Percentiles rank a stretch among this genome's conserved stretches.
phyloP scores from a whole-genome alignment of 2,113 vertebrate species.

The Prionailurus viverrinus region DNA sequence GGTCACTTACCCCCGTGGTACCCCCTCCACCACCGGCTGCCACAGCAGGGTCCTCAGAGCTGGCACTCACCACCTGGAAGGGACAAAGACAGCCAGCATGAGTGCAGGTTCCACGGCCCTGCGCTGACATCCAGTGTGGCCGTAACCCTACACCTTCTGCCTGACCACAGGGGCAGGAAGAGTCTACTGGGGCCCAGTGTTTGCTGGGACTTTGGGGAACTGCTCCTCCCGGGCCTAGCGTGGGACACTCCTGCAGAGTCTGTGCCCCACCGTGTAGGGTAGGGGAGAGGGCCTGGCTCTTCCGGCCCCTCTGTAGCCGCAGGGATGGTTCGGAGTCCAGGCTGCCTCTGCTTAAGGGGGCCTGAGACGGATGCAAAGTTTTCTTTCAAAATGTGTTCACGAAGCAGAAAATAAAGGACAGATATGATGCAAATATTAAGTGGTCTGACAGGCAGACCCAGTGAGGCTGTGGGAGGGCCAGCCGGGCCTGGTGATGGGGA shows the following conservation, averaged over 20 bases:
- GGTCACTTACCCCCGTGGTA: slow-evolving; percentile 84
- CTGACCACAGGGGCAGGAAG: background rate
- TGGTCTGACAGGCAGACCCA: background rate
- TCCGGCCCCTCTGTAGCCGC: background rate
- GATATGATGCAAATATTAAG: background rate
- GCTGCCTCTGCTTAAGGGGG: background rate
- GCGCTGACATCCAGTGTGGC: accelerated
- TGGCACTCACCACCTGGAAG: slow-evolving; percentile 82
- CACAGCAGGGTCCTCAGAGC: slow-evolving; percentile 76
- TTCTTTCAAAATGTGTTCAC: background rate
- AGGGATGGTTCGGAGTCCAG: background rate
- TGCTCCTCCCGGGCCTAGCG: background rate
- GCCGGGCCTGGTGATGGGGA: background rate
- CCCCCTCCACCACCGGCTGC: slow-evolving; percentile 78
- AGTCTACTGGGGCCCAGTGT: accelerated
- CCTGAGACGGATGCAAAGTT: background rate
- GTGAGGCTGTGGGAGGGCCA: background rate
- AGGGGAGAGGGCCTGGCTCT: background rate
- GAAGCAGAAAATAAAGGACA: background rate
- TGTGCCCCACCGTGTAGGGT: background rate
- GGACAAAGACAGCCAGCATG: background rate
- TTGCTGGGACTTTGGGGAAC: background rate
- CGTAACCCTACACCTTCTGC: background rate
- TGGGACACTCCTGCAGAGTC: background rate
- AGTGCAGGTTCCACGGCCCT: background rate